phyloP scores from a whole-genome alignment of 2,797 vertebrate species.

The Otus scops region DNA sequence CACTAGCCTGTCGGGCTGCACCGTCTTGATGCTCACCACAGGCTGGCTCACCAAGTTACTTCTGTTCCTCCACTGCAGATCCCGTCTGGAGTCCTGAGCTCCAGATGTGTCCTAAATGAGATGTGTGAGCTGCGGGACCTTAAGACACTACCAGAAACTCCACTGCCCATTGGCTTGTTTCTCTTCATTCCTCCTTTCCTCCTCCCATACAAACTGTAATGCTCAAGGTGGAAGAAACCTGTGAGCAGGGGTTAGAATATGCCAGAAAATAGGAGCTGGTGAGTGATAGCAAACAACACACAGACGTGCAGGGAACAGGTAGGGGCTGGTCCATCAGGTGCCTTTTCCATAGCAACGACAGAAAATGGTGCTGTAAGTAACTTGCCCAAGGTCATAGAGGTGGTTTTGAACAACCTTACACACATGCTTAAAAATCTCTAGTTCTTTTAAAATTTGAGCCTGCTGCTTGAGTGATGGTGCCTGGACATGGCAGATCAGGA shows the following conservation, averaged over 20 bases:
- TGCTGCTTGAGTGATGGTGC: neutral
- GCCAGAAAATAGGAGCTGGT: neutral
- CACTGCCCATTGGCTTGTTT: neutral
- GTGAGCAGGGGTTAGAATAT: neutral
- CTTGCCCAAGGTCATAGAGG: neutral
- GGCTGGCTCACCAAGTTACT: neutral
- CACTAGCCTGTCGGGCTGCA: neutral
- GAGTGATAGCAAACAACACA: neutral
- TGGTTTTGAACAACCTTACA: neutral
- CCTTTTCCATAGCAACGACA: neutral
- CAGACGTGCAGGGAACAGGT: accelerated
- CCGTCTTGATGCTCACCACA: neutral
- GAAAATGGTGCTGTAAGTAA: neutral
- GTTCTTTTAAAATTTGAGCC: neutral
- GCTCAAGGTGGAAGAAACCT: neutral
- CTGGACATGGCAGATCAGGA: accelerated
- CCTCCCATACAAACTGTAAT: neutral
- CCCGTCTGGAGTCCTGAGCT: neutral
- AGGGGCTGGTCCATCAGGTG: neutral
- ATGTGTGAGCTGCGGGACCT: neutral
- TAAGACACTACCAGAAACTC: neutral
- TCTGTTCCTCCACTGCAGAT: neutral
- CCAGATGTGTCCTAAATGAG: neutral
- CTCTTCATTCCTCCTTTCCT: neutral
- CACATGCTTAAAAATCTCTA: neutral